These are phyloP conservation scores for Hydractinia echinata DNA, from an alignment of 30 jellyfish, hydroid and myxozoan genomes.

Conservation along the genomic window DNA sequence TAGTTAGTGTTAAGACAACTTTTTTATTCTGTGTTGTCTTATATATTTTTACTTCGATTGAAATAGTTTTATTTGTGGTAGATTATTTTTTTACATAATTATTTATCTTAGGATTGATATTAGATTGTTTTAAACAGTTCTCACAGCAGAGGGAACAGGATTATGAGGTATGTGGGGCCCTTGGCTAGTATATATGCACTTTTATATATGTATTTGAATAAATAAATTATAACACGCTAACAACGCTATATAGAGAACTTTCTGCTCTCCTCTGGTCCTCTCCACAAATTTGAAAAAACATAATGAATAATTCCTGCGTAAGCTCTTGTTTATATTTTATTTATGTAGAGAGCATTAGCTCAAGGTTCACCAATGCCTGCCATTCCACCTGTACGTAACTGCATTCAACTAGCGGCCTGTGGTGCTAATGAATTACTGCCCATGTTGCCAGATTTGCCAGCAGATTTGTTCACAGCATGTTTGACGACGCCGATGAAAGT, in stretches of 20 bases:
- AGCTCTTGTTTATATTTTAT: neutral
- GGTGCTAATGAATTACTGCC: slow-evolving; percentile 86
- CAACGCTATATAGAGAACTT: too few species aligned
- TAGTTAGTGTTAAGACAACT: neutral
- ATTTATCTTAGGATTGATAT: slow-evolving; percentile 48
- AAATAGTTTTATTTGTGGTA: too few species aligned
- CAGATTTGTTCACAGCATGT: slow-evolving; percentile 91
- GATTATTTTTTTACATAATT: neutral
- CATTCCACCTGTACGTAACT: slow-evolving; percentile 79
- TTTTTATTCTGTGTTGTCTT: neutral
- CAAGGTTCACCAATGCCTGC: slow-evolving; percentile 78
- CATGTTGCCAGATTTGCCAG: slow-evolving; percentile 85
- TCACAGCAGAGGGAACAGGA: slow-evolving; percentile 84
- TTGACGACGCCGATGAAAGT: slow-evolving; percentile 95
- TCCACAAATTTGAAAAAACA: neutral
- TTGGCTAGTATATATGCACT: neutral
- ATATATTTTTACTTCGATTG: too few species aligned
- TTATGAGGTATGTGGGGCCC: slow-evolving; percentile 64
- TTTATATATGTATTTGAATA: neutral
- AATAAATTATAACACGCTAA: too few species aligned
- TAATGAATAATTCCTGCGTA: neutral
- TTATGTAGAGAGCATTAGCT: slow-evolving; percentile 42
- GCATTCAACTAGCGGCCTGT: slow-evolving; percentile 91
- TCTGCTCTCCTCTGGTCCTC: neutral
- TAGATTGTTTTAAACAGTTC: slow-evolving; percentile 81